A percentile compares a stretch with the other conserved stretches of the same genome.
These are phyloP conservation scores for Petromus typicus DNA, from an alignment of 2,113 vertebrate species.

Conservation along the genomic window DNA sequence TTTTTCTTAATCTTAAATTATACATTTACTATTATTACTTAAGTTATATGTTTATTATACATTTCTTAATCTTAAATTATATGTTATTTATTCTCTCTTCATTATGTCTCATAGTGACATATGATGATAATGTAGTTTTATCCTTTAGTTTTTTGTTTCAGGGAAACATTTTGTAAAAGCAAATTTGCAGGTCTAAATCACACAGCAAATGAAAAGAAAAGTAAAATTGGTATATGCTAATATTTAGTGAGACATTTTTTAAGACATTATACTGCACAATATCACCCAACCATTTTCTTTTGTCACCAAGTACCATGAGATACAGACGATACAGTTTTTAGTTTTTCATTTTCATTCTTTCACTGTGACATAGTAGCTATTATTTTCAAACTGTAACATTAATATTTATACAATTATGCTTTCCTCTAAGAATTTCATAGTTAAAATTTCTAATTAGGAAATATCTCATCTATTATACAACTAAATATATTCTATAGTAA, in stretches of 20 bases:
- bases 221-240: background rate
- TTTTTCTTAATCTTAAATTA: too few species aligned
- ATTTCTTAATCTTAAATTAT: conserved; percentile 11
- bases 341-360: background rate
- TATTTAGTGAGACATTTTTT: background rate
- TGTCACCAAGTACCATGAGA: background rate
- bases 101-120: background rate
- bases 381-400: conserved; percentile 5
- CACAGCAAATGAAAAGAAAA: background rate
- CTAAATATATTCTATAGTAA: background rate
- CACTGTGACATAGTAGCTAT: background rate
- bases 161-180: background rate
- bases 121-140: background rate
- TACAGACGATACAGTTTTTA: background rate
- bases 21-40: too few species aligned
- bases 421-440: background rate
- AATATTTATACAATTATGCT: background rate
- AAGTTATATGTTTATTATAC: too few species aligned
- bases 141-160: background rate
- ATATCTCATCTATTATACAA: background rate
- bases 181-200: background rate
- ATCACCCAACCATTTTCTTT: conserved; percentile 15
- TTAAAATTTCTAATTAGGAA: background rate
- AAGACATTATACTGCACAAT: background rate
- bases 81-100: background rate